Conservation (phyloP, 2,888 invertebrate species). For the Chrysomela aeneicollis region DNA sequence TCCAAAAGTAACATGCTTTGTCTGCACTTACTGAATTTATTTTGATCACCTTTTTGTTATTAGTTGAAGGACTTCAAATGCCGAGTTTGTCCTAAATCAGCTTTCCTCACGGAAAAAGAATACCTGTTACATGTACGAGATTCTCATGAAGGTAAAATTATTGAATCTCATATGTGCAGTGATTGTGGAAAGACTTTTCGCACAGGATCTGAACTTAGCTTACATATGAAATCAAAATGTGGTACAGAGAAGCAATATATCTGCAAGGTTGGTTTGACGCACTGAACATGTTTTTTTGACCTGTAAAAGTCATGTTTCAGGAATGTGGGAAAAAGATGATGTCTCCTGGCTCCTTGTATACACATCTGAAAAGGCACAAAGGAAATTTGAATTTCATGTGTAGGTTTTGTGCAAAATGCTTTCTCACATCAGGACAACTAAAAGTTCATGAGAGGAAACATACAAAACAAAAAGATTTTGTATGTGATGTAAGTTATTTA, state of each 20-base stretch:
- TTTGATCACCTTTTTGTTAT: conserved; percentile 14
- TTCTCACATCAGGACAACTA: conserved; percentile 53
- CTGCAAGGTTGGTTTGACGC: conserved; percentile 51
- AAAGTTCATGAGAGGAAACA: conserved; percentile 57
- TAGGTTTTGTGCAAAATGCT: conserved; percentile 56
- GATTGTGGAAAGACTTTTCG: conserved; percentile 62
- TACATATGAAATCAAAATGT: conserved; percentile 58
- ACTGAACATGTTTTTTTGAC: neutral
- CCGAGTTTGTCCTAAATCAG: conserved; percentile 44
- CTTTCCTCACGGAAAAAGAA: conserved; percentile 55
- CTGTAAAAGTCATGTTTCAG: conserved; percentile 38
- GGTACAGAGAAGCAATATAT: conserved; percentile 59
- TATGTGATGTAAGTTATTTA: conserved; percentile 51
- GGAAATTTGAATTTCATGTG: conserved; percentile 52
- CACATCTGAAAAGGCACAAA: conserved; percentile 54
- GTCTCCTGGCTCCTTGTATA: conserved; percentile 54
- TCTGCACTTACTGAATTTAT: no score
- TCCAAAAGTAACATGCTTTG: conserved; percentile 30
- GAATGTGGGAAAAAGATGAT: conserved; percentile 52
- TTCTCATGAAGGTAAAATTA: conserved; percentile 56
- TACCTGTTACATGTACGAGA: conserved; percentile 58
- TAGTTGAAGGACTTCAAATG: conserved; percentile 41
- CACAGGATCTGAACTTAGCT: conserved; percentile 57
- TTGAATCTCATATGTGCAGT: conserved; percentile 54
- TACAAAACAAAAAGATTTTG: conserved; percentile 55